phyloP scores from a whole-genome alignment of 2,888 invertebrate genomes.

The Galerucella pusilla region DNA sequence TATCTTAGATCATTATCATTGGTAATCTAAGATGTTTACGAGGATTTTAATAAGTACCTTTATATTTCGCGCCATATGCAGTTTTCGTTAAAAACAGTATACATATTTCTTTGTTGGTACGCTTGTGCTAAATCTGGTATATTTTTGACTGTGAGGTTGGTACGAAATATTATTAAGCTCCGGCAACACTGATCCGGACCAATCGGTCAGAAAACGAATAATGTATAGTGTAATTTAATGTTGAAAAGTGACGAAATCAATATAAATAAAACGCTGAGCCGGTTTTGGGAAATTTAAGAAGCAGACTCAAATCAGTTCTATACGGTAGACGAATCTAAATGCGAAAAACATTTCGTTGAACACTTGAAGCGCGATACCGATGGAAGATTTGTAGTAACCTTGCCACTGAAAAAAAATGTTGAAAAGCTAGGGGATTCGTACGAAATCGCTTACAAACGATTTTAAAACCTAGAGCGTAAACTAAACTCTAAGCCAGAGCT shows the following conservation, averaged over 20 bases:
- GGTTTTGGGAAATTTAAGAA: slow-evolving; percentile 10
- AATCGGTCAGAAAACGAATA: not conserved
- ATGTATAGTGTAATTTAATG: not conserved
- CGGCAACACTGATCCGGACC: not conserved
- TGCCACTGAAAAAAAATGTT: slow-evolving; percentile 21
- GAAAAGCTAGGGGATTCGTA: slow-evolving; percentile 10
- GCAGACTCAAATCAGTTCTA: not conserved
- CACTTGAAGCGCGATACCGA: slow-evolving; percentile 1
- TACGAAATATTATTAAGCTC: too few species aligned
- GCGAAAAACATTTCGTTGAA: slow-evolving; percentile 15
- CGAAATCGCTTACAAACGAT: not conserved
- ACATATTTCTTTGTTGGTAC: too few species aligned
- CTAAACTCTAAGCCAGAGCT: too few species aligned
- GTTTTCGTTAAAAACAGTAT: too few species aligned
- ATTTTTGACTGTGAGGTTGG: too few species aligned
- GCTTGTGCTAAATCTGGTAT: too few species aligned
- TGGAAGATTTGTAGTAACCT: slow-evolving; percentile 22
- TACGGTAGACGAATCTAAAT: not conserved
- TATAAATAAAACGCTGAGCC: not conserved
- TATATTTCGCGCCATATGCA: too few species aligned
- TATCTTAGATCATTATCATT: too few species aligned
- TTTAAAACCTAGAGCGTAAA: too few species aligned
- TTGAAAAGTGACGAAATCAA: not conserved
- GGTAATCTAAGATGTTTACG: too few species aligned
- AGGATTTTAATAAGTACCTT: too few species aligned